Percentiles rank a stretch among this genome's conserved stretches.
phyloP scores from a whole-genome alignment of 2,888 invertebrate species.

The Tridacna gigas region DNA sequence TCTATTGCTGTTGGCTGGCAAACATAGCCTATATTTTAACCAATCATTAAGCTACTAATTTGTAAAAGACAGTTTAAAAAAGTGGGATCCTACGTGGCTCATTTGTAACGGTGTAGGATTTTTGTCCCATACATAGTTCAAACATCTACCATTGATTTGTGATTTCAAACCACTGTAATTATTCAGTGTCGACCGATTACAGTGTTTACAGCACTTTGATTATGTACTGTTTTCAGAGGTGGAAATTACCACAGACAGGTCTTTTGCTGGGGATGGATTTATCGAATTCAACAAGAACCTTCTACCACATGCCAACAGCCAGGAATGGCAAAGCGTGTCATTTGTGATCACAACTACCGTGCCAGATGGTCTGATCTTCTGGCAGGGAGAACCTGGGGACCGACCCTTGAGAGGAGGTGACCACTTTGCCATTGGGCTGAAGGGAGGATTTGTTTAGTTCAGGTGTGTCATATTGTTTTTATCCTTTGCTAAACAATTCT shows the following conservation, averaged over 20 bases:
- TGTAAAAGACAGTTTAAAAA: too few relatives aligned
- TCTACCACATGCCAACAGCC: slow-evolving; percentile 87
- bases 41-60: too few relatives aligned
- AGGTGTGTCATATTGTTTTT: slow-evolving; percentile 71
- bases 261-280: slow-evolving; percentile 92
- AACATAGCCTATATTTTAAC: too few relatives aligned
- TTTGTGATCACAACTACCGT: slow-evolving; percentile 88
- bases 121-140: too few relatives aligned
- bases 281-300: slow-evolving; percentile 89
- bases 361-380: slow-evolving; percentile 93
- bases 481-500: too few relatives aligned
- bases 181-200: too few relatives aligned
- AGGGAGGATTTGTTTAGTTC: slow-evolving; percentile 85
- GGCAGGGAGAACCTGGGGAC: slow-evolving; percentile 91
- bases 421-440: slow-evolving; percentile 90
- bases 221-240: slow-evolving; percentile 1
- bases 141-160: too few relatives aligned
- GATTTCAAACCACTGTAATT: too few relatives aligned
- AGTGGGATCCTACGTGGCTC: too few relatives aligned
- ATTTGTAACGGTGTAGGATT: too few relatives aligned
- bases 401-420: slow-evolving; percentile 89
- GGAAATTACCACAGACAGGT: slow-evolving; percentile 84
- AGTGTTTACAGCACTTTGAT: too few relatives aligned
- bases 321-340: slow-evolving; percentile 78
- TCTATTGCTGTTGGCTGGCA: too few relatives aligned